Evolutionary conservation across 1,140 invertebrate genomes (phyloP).

Genomic region (Dinoponera quadriceps): DNA sequence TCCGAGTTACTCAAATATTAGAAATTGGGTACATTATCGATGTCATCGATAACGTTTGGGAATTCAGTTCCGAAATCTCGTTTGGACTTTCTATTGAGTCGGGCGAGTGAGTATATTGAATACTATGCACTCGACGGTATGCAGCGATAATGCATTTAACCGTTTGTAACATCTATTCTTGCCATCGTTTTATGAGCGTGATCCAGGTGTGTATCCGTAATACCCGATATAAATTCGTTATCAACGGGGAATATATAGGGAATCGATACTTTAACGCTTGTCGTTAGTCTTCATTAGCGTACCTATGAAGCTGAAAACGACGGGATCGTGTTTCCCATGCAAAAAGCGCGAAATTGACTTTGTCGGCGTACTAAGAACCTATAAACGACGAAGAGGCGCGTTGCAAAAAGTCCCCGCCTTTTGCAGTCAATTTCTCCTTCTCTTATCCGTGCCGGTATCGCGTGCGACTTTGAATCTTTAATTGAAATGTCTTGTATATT

Average conservation of each 20-base stretch:
- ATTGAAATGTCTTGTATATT: background rate
- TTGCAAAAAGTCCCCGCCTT: background rate
- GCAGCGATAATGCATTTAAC: constrained; percentile 7
- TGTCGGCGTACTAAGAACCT: background rate
- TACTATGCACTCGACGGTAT: background rate
- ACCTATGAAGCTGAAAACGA: constrained; percentile 33
- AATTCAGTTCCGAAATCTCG: background rate
- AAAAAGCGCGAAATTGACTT: constrained; percentile 36
- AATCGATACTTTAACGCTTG: constrained; percentile 46
- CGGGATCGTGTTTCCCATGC: constrained; percentile 46
- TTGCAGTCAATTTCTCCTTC: background rate
- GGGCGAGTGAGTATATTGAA: background rate
- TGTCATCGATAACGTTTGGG: no score
- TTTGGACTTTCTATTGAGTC: background rate
- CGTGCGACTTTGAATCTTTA: background rate
- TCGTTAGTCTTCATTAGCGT: constrained; percentile 53
- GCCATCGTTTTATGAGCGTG: constrained; percentile 12
- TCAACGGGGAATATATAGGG: constrained; percentile 15
- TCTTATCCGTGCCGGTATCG: background rate
- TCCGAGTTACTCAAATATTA: no score
- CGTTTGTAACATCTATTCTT: background rate
- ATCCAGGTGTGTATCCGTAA: background rate
- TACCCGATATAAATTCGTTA: constrained; percentile 45
- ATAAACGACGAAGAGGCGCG: background rate
- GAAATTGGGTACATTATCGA: no score